Percentiles rank a stretch among this genome's conserved stretches.
Evolutionary conservation across 1,140 invertebrate species (phyloP).

Genomic region (Drosophila bipectinata): DNA sequence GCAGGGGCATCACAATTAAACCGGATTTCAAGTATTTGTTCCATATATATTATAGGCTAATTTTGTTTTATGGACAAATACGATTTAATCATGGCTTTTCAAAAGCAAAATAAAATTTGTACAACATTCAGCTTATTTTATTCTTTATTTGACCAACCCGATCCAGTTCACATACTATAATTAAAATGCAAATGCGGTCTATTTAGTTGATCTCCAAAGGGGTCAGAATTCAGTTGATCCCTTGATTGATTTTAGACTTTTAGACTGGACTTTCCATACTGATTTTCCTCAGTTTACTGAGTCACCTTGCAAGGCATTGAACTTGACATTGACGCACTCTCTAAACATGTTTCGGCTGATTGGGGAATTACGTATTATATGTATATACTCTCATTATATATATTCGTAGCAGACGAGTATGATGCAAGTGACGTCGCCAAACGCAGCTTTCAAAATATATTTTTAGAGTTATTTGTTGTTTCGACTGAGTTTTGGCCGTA

Average conservation of each 20-base stretch:
- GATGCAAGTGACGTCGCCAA: constrained; percentile 29
- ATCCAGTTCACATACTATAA: constrained; percentile 10
- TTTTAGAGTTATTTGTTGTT: constrained; percentile 32
- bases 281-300: not conserved
- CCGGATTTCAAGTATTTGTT: constrained; percentile 26
- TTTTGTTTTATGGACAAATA: constrained; percentile 23
- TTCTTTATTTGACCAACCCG: not conserved
- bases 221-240: constrained; percentile 19
- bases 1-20: constrained; percentile 53
- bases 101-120: not conserved
- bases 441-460: constrained; percentile 40
- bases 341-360: not conserved
- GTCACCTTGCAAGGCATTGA: constrained; percentile 30
- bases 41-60: constrained; percentile 30
- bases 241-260: constrained; percentile 8
- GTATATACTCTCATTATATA: not conserved
- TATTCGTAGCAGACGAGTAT: not conserved
- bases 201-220: constrained; percentile 12
- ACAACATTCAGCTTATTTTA: not conserved
- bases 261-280: not conserved
- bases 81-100: constrained; percentile 16
- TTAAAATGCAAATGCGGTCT: constrained; percentile 28
- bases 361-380: constrained; percentile 11
- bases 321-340: constrained; percentile 45
- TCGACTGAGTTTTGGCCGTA: constrained; percentile 22